Evolutionary conservation across 2,888 invertebrate species (phyloP), one percentile per base, ranked within the genome.

Genomic region (Dastarcus helophoroides): DNA sequence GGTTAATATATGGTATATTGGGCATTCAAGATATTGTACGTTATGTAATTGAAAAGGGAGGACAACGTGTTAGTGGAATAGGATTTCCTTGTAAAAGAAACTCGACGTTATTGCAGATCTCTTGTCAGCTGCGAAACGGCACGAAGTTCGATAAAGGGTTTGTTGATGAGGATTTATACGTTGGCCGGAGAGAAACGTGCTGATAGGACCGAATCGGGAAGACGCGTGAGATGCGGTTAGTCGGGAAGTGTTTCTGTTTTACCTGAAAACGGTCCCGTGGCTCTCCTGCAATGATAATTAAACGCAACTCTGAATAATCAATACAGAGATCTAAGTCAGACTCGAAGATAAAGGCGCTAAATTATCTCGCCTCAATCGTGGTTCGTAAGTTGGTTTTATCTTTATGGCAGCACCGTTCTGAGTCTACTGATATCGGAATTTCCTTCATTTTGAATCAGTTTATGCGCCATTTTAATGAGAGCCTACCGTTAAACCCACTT

Each of bases 371-470:
- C 30, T 33, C 26, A 29, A 33, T 36, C 26, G 32, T 28, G 23
- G 11, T 22, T 32, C 33, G 27, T 23, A 23, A 30, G 29, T 29
- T 32, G 28, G 26, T 33, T 29, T 34, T 35, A 37, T 37, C 35
- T 37, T 37, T 35, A 37, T 37, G 32, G 30, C 37, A 16, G 29
- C 32, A 34, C 31, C 37, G 28, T 31, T 14, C 30, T 32, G 30
- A 37, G 15, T 37, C 32, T 25, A 25, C 19, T 17, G 30, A 33
- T 37, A 31, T 27, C 31, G 19, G 17, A 14, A 22, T 31, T 33
- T 32, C 33, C 33, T 34, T 13, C 9, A 34, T 17, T 29, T 17
- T 9, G 29, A 36, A 33, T 36, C 33, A 29, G 19, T n/a, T 17
- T 17, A 17, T 7, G 19, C 6, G 19, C 19, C 19, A 17, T 17